These are phyloP conservation scores for Polyommatus icarus DNA, from an alignment of 2,888 invertebrate genomes.

Conservation along the genomic window DNA sequence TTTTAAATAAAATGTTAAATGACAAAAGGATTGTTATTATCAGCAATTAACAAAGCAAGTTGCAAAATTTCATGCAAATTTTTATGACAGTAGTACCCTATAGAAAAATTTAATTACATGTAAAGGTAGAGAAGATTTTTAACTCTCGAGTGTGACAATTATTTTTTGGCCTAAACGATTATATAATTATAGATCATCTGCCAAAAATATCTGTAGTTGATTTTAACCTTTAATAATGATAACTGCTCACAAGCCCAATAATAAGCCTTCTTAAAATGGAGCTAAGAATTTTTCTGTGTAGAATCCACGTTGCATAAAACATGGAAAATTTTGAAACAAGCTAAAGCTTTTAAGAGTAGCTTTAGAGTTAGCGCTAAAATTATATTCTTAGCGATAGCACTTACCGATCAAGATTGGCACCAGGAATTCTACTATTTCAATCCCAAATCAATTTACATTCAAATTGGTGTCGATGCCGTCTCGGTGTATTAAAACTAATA, in stretches of 20 bases:
- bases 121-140: not conserved
- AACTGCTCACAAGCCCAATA: not conserved
- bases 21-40: too few relatives aligned
- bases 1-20: too few relatives aligned
- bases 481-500: not conserved
- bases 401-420: not conserved
- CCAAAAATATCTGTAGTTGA: not conserved
- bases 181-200: not conserved
- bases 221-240: not conserved
- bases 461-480: not conserved
- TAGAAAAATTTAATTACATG: not conserved
- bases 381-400: not conserved
- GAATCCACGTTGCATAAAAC: not conserved
- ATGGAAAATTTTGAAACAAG: slow-evolving; percentile 13
- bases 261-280: not conserved
- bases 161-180: not conserved
- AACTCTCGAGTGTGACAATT: too few relatives aligned
- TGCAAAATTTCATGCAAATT: too few relatives aligned
- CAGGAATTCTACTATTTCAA: not conserved
- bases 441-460: not conserved
- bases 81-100: too few relatives aligned
- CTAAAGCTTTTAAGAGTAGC: slow-evolving; percentile 12
- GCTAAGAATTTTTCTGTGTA: not conserved
- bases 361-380: slow-evolving; percentile 1
- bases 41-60: not conserved